A percentile compares a stretch with the other conserved stretches of the same genome.
Evolutionary conservation across 2,888 invertebrate species (phyloP).

Genomic region (Nycteola revayana): DNA sequence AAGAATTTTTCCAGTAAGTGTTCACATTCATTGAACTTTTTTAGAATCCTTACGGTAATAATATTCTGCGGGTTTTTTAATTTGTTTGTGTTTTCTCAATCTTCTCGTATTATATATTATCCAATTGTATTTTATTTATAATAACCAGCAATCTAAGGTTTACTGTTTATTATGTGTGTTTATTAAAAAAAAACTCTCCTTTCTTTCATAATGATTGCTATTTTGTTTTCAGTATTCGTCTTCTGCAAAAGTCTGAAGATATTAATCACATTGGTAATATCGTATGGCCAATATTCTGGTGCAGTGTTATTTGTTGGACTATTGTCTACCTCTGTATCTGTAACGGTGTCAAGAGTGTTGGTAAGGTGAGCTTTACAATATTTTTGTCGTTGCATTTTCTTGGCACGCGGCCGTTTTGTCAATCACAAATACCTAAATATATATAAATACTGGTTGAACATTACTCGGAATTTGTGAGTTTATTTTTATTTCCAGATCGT

Average conservation of each 20-base stretch:
- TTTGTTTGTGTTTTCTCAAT: no score
- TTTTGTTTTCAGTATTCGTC: constrained; percentile 88
- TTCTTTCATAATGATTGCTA: no score
- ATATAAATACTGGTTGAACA: constrained; percentile 27
- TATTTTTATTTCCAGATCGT: constrained; percentile 76
- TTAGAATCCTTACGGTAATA: no score
- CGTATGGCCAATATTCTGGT: constrained; percentile 90
- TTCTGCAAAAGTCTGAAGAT: constrained; percentile 88
- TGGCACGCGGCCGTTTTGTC: constrained; percentile 50
- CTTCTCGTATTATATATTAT: no score
- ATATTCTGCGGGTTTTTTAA: no score
- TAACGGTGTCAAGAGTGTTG: constrained; percentile 93
- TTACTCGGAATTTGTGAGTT: constrained; percentile 16
- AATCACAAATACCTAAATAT: constrained; percentile 28
- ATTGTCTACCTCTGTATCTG: constrained; percentile 92
- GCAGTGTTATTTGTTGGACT: constrained; percentile 89
- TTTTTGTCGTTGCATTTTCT: constrained; percentile 26
- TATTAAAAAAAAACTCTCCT: no score
- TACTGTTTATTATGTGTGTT: no score
- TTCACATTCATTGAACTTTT: no score
- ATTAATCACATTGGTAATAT: constrained; percentile 89
- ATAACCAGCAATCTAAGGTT: no score
- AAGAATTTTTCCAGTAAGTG: constrained; percentile 93
- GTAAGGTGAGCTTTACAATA: constrained; percentile 82
- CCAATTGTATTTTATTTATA: no score